Base-by-base conservation (phyloP, 2,888 invertebrate species). In the Eilema caniola region DNA sequence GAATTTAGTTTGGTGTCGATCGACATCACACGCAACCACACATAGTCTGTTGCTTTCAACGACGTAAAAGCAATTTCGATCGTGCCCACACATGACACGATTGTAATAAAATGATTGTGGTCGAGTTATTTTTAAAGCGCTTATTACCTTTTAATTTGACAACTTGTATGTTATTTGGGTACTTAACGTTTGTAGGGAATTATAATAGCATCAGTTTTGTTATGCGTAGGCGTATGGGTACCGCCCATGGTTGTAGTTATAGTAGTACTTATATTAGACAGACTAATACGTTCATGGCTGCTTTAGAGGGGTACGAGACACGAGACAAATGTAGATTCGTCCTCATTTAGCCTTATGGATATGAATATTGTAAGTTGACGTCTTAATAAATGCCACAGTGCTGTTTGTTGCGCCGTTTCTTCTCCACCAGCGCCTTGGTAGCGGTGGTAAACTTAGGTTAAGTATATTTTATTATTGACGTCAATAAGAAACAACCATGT, bases 21-120 rank as follows among this genome's bases (percentile, higher is more conserved):
- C 14, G 25, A 56, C n/a, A 53, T 56, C 53, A 60, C 79, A 76
- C 81, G 74, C 76, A 20, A 81, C 66, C 68, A 69, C 66, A 70
- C 20, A 14, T 20, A 25, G 12, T 57, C 23, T 68, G 62, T 56
- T 11, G 23, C 23, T 62, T 53, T 24, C 11, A 31, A 33, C 61
- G 47, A 56, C 12, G 25, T 63, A 41, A 24, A 59, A 57, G 57
- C 23, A 25, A 57, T 3, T 56, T 57, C 53, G n/a, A 56, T 61
- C 66, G 66, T 60, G 59, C 12, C 59, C 59, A 66, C 59, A 41
- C 41, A 61, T 61, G 66, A n/a, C 66, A 61, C 33, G 60, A 24
- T 23, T 57, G 24, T 53, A 14, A 53, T 28, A 31, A 64, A 37
- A 24, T 28, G 4, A 66, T 66, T 37, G 57, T 66, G n/a, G 41